phyloP scores from a whole-genome alignment of 1,140 invertebrate genomes.

The Arctopsyche grandis region DNA sequence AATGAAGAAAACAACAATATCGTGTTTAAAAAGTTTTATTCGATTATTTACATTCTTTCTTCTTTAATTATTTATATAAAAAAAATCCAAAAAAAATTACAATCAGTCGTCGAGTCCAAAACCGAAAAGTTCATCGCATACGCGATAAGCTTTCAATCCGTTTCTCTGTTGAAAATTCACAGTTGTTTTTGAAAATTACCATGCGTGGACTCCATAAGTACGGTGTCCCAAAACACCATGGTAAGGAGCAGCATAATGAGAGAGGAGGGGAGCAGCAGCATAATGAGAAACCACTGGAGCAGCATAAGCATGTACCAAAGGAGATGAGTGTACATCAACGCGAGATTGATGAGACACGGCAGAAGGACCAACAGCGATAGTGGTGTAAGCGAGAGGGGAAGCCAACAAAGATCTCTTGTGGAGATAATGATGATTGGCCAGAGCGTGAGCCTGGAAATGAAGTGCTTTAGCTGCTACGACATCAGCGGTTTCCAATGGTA shows the following conservation, averaged over 20 bases:
- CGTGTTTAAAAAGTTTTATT: too few relatives aligned
- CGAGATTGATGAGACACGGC: constrained; percentile 53
- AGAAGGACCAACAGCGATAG: constrained; percentile 50
- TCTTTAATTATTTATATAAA: neutral
- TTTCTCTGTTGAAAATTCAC: too few relatives aligned
- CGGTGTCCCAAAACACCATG: constrained; percentile 39
- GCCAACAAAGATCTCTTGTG: constrained; percentile 55
- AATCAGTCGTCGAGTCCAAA: constrained; percentile 45
- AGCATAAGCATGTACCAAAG: constrained; percentile 43
- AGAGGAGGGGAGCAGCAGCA: constrained; percentile 39
- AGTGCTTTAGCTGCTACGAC: constrained; percentile 64
- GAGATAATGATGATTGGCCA: constrained; percentile 60
- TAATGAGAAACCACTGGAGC: constrained; percentile 44
- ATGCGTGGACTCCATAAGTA: constrained; percentile 42
- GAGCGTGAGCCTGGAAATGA: constrained; percentile 62
- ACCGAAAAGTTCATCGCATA: constrained; percentile 25
- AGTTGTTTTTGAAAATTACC: constrained; percentile 39
- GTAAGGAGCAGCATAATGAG: constrained; percentile 36
- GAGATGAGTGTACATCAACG: constrained; percentile 48
- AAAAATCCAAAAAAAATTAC: constrained; percentile 33
- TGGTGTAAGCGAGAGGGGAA: constrained; percentile 60
- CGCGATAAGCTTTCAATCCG: constrained; percentile 34
- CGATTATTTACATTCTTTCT: too few relatives aligned
- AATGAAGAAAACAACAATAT: too few relatives aligned
- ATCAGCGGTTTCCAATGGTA: constrained; percentile 63